phyloP scores from a whole-genome alignment of 2,113 vertebrate genomes.

The Xenopus laevis region DNA sequence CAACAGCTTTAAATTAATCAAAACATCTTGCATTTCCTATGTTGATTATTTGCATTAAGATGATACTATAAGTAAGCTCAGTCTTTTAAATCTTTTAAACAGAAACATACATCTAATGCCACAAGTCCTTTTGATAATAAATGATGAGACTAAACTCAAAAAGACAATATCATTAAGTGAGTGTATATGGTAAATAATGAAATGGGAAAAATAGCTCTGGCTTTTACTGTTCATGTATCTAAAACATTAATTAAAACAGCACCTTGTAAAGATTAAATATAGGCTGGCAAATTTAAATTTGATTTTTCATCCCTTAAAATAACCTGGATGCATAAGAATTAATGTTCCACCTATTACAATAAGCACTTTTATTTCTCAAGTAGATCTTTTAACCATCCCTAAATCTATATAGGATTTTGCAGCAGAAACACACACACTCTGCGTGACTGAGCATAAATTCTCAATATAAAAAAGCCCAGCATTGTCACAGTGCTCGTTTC shows the following conservation, averaged over 20 bases:
- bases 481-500: neutral
- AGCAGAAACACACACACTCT: neutral
- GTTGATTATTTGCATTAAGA: too few species aligned
- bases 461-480: conserved; percentile 2
- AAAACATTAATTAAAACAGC: conserved; percentile 18
- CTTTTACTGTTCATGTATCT: neutral
- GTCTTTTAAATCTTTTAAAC: neutral
- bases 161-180: conserved; percentile 11
- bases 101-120: neutral
- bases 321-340: neutral
- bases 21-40: too few species aligned
- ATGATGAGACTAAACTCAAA: neutral
- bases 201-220: neutral
- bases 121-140: conserved; percentile 3
- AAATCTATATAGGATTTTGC: conserved; percentile 31
- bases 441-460: conserved; percentile 34
- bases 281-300: conserved; percentile 9
- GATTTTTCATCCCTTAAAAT: neutral
- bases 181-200: neutral
- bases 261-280: conserved; percentile 6
- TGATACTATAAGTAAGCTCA: neutral
- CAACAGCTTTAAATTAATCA: too few species aligned
- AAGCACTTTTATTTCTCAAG: conserved; percentile 20
- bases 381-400: conserved; percentile 31
- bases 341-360: conserved; percentile 10